Evolutionary conservation across 2,888 invertebrate genomes (phyloP).

Genomic region (Cheilosia pagana): DNA sequence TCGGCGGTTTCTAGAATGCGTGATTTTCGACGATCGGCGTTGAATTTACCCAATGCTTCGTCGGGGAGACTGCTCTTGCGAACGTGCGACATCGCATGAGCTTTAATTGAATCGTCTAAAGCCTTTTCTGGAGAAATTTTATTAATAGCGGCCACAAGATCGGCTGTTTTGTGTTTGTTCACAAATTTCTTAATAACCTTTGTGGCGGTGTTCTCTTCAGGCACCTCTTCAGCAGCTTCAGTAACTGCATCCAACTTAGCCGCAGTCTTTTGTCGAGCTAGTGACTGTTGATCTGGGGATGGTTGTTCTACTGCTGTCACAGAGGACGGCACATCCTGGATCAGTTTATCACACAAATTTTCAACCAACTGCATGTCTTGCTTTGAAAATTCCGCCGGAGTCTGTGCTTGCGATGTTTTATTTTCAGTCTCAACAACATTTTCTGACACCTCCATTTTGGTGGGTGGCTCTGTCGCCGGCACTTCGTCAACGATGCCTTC

Average conservation of each 20-base stretch:
- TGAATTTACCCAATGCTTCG: constrained; percentile 82
- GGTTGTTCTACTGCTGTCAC: constrained; percentile 30
- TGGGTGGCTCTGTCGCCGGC: constrained; percentile 64
- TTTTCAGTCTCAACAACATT: constrained; percentile 75
- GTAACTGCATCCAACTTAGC: constrained; percentile 79
- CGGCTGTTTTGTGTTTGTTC: constrained; percentile 83
- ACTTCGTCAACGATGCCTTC: constrained; percentile 77
- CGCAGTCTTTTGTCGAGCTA: constrained; percentile 77
- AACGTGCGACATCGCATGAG: constrained; percentile 73
- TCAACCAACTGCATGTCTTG: constrained; percentile 80
- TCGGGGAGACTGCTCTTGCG: constrained; percentile 83
- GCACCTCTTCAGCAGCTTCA: constrained; percentile 78
- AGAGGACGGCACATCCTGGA: constrained; percentile 73
- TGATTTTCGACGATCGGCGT: constrained; percentile 86
- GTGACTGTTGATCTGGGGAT: constrained; percentile 47
- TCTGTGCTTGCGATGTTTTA: constrained; percentile 64
- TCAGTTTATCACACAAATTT: constrained; percentile 81
- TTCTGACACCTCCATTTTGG: constrained; percentile 80
- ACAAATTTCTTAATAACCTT: constrained; percentile 83
- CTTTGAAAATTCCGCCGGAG: constrained; percentile 76
- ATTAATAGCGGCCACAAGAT: constrained; percentile 82
- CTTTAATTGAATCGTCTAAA: constrained; percentile 70
- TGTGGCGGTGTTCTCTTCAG: constrained; percentile 82
- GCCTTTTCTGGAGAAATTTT: constrained; percentile 76
- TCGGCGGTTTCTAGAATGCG: constrained; percentile 89